Conservation (phyloP, 2,888 invertebrate genomes). For the Drosophila crucigera region DNA sequence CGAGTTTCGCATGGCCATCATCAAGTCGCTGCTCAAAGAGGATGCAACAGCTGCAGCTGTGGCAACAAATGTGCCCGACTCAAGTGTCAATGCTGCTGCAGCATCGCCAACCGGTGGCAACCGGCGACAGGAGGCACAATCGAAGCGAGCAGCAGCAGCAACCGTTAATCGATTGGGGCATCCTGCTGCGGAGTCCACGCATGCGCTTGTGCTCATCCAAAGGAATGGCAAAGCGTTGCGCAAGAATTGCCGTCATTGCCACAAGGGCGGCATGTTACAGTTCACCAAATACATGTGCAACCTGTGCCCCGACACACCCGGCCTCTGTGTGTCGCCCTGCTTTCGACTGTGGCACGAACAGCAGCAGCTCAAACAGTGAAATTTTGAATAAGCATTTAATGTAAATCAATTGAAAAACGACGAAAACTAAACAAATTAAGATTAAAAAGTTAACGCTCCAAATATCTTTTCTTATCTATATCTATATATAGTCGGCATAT, state of each 20-base stretch:
- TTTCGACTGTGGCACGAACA: conserved; percentile 72
- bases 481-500: background rate
- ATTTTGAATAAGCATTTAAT: conserved; percentile 5
- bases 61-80: background rate
- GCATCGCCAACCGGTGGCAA: background rate
- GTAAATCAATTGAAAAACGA: conserved; percentile 1
- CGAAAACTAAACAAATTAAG: conserved; percentile 1
- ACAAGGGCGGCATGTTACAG: conserved; percentile 67
- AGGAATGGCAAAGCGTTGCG: conserved; percentile 53
- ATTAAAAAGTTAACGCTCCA: background rate
- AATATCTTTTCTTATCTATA: background rate
- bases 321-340: conserved; percentile 69
- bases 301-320: conserved; percentile 66
- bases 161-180: background rate
- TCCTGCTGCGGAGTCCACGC: conserved; percentile 15
- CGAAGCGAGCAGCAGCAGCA: background rate
- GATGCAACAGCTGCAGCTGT: conserved; percentile 22
- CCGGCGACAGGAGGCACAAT: conserved; percentile 6
- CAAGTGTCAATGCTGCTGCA: background rate
- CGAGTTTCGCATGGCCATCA: conserved; percentile 61
- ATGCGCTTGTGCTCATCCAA: conserved; percentile 49
- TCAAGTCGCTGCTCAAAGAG: conserved; percentile 56
- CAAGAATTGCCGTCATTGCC: conserved; percentile 72
- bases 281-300: conserved; percentile 68
- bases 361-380: conserved; percentile 23